Evolutionary conservation across 2,888 invertebrate species (phyloP).

Genomic region (Nomada fucata): DNA sequence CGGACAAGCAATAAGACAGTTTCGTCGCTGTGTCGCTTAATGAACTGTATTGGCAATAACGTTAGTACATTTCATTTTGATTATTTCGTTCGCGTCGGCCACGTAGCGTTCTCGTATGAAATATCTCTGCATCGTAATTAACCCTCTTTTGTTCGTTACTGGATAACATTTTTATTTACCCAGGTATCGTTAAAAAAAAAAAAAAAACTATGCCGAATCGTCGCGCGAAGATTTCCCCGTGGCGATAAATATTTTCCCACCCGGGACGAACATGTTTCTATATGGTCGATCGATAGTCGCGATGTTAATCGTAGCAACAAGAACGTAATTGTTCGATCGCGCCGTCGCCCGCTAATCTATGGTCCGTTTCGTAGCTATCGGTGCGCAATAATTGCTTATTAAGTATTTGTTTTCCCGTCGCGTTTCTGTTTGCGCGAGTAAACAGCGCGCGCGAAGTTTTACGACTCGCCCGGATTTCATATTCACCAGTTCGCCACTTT

Average conservation of each 20-base stretch:
- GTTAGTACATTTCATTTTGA: neutral
- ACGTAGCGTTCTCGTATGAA: neutral
- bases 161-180: no score
- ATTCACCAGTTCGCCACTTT: slow-evolving; percentile 46
- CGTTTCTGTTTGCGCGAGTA: slow-evolving; percentile 23
- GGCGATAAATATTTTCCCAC: neutral
- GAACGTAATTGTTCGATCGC: neutral
- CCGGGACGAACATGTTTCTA: neutral
- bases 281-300: neutral
- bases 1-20: slow-evolving; percentile 8
- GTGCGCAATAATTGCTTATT: slow-evolving; percentile 39
- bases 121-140: neutral
- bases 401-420: slow-evolving; percentile 42
- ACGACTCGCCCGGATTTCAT: slow-evolving; percentile 18
- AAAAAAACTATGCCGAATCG: neutral
- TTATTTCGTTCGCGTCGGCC: neutral
- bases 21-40: neutral
- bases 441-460: slow-evolving; percentile 39
- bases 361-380: slow-evolving; percentile 5
- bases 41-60: neutral
- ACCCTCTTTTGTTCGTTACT: neutral
- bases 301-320: neutral
- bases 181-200: neutral
- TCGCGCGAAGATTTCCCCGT: no score
- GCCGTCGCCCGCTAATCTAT: no score